Evolutionary conservation across 2,888 invertebrate genomes (phyloP).

Genomic region (Dolomedes plantarius): DNA sequence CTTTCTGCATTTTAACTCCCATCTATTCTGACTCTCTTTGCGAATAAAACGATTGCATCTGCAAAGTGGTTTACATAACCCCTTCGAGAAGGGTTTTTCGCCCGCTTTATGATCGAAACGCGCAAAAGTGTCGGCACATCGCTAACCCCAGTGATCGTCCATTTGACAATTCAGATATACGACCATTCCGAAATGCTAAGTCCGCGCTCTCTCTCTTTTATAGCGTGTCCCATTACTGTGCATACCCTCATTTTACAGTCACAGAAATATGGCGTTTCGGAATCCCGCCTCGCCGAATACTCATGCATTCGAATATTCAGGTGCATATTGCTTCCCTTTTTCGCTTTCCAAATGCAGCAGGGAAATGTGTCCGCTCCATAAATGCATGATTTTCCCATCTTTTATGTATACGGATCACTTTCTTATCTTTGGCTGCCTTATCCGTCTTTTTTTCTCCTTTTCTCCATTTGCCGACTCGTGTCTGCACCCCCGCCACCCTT

Average conservation of each 20-base stretch:
- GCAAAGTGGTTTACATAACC: no score
- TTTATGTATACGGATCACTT: slow-evolving; percentile 69
- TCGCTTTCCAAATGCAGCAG: background rate
- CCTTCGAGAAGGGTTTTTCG: no score
- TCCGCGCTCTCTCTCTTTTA: background rate
- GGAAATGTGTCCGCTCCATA: slow-evolving; percentile 47
- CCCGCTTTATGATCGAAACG: no score
- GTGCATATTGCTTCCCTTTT: background rate
- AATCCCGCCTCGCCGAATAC: background rate
- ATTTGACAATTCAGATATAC: background rate
- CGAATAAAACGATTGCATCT: no score
- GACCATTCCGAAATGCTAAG: background rate
- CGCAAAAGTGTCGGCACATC: no score
- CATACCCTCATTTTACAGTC: background rate
- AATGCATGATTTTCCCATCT: slow-evolving; percentile 64
- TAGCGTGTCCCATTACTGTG: background rate
- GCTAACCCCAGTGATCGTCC: no score
- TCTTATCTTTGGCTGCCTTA: slow-evolving; percentile 31
- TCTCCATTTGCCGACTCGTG: background rate
- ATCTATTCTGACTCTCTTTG: no score
- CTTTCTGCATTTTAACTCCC: no score
- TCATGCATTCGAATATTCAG: background rate
- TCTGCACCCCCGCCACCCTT: background rate
- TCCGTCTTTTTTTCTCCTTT: background rate
- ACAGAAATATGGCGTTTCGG: background rate